Evolutionary conservation across 2,797 vertebrate genomes (phyloP).

Genomic region (Alectoris magna): DNA sequence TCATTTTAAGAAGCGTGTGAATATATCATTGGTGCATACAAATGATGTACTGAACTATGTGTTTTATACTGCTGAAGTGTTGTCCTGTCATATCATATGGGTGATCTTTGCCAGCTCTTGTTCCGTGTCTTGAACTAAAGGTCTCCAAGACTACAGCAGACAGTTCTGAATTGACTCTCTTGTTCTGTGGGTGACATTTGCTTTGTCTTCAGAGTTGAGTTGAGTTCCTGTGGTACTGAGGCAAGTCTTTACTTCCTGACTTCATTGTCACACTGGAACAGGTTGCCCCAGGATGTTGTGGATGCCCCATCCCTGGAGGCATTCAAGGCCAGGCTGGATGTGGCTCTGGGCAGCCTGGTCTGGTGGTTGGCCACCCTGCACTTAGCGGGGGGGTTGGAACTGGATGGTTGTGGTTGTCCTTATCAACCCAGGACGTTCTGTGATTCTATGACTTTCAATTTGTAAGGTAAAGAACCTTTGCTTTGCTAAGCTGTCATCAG

Average conservation of each 20-base stretch:
- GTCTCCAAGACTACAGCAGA: not conserved
- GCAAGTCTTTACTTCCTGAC: not conserved
- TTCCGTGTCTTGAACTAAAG: not conserved
- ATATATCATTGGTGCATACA: not conserved
- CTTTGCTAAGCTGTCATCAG: not conserved
- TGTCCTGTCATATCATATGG: not conserved
- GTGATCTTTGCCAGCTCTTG: not conserved
- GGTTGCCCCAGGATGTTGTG: no score
- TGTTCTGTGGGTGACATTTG: rapidly evolving
- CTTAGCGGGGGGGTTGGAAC: no score
- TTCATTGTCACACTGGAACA: not conserved
- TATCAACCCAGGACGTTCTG: no score
- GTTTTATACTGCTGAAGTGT: not conserved
- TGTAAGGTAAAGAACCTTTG: not conserved
- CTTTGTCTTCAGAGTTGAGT: not conserved
- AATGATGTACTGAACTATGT: not conserved
- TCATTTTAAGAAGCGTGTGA: rapidly evolving
- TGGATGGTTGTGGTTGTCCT: no score
- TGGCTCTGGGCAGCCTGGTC: no score
- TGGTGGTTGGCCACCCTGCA: no score
- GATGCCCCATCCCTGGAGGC: no score
- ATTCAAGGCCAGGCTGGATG: no score
- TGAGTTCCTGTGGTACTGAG: not conserved
- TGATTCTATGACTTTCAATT: not conserved
- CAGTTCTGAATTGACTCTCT: not conserved